Evolutionary conservation across 2,888 invertebrate species (phyloP).

Genomic region (Melanophora roralis): DNA sequence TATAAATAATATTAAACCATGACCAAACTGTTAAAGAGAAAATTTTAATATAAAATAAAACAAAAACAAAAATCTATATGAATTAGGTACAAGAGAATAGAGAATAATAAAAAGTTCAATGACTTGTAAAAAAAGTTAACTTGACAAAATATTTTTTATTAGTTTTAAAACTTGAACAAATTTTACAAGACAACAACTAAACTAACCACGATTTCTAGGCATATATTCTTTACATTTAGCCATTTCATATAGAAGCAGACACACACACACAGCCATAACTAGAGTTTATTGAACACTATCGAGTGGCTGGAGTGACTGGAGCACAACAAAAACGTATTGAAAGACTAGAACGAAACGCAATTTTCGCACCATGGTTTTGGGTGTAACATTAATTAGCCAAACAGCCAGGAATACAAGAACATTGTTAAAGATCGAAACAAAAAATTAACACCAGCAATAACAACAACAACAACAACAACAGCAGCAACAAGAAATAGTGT

Average conservation of each 20-base stretch:
- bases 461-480: constrained; percentile 9
- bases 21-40: constrained; percentile 8
- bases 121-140: constrained; percentile 49
- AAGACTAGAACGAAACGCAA: constrained; percentile 62
- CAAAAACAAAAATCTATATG: background rate
- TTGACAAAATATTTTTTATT: constrained; percentile 40
- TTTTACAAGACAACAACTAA: constrained; percentile 43
- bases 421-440: constrained; percentile 11
- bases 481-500: background rate
- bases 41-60: constrained; percentile 19
- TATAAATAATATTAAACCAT: constrained; percentile 50
- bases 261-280: background rate
- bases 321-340: constrained; percentile 43
- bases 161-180: constrained; percentile 3
- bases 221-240: background rate
- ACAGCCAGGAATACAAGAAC: constrained; percentile 39
- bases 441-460: too few species aligned
- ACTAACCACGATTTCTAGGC: constrained; percentile 15
- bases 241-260: background rate
- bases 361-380: constrained; percentile 62
- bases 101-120: constrained; percentile 49
- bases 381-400: constrained; percentile 63
- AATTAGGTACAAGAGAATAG: background rate
- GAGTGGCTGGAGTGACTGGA: background rate
- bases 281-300: constrained; percentile 33